A percentile compares a stretch with the other conserved stretches of the same genome.
Evolutionary conservation across 2,888 invertebrate species (phyloP).

Genomic region (Rhagophthalmus giganteus): DNA sequence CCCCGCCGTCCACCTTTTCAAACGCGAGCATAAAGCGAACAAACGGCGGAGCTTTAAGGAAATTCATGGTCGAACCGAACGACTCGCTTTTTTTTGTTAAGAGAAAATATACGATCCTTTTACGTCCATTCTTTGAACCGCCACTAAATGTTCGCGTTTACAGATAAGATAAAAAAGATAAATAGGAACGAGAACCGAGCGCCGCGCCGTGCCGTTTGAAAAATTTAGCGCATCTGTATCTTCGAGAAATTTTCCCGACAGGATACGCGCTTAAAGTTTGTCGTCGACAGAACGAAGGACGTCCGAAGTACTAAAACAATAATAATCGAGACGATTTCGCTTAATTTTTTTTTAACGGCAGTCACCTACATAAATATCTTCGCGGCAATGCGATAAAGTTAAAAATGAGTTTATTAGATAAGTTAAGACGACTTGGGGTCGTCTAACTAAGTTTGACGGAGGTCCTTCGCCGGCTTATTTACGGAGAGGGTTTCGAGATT

Average conservation of each 20-base stretch:
- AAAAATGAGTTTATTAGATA: too few relatives aligned
- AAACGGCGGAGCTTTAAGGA: conserved; percentile 3
- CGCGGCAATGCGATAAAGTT: too few relatives aligned
- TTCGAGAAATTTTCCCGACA: conserved; percentile 9
- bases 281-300: conserved; percentile 17
- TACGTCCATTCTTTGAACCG: conserved; percentile 21
- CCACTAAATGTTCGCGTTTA: conserved; percentile 25
- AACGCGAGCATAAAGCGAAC: not conserved
- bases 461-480: too few relatives aligned
- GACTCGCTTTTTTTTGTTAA: conserved; percentile 17
- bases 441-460: too few relatives aligned
- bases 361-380: too few relatives aligned
- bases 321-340: too few relatives aligned
- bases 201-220: conserved; percentile 10
- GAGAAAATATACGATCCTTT: conserved; percentile 22
- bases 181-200: conserved; percentile 19
- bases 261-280: conserved; percentile 14
- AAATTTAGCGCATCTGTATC: conserved; percentile 20
- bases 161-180: conserved; percentile 30
- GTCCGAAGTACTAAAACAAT: too few relatives aligned
- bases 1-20: not conserved
- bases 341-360: too few relatives aligned
- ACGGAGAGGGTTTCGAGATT: too few relatives aligned
- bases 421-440: too few relatives aligned
- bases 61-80: conserved; percentile 9